Base-by-base conservation (phyloP, 2,888 invertebrate genomes). In the Trichogramma dendrolimi region DNA sequence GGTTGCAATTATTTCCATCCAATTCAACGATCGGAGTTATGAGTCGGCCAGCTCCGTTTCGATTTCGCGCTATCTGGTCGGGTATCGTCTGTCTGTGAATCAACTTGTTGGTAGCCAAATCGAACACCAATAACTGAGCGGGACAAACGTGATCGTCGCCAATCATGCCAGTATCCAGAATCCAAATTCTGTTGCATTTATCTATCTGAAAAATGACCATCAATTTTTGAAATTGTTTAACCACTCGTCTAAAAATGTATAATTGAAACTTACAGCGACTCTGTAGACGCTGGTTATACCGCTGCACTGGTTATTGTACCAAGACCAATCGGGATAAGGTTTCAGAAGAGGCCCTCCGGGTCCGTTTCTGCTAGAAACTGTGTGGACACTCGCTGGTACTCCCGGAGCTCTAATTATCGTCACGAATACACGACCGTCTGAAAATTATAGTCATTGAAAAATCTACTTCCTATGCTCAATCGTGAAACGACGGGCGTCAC, bases 251-350 rank as follows among this genome's bases (percentile, higher is more conserved):
- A 3, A 46, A 46, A 46, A 46, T 46, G n/a, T 10, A 8, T 2
- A 11, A 49, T 46, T n/a, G 39, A 1, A 67, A 83, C 84, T 82
- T 79, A 90, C 90, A 69, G 85, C 83, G 8, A 87, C 80, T 73
- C 91, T 81, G 70, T 87, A 90, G 4, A 88, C 90, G 0, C 89
- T 90, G 0, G 87, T 87, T 46, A 91, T 80, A n/a, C 86, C 85
- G 42, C 84, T 80, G 70, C 88, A 88, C 73, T 85, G 61, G 0
- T 84, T 84, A 68, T 83, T 83, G 43, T 65, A 84, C 83, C 84
- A 85, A n/a, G 79, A 74, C 77, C 87, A 88, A 75, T 82, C 81
- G 0, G 88, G 88, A 76, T 87, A 88, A 0, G 85, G 84, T 42
- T 73, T 70, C 56, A 88, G 76, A 72, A 7, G 81, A 79, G 1